Conservation (phyloP, 2,797 vertebrate genomes). For the Lophotriccus pileatus region DNA sequence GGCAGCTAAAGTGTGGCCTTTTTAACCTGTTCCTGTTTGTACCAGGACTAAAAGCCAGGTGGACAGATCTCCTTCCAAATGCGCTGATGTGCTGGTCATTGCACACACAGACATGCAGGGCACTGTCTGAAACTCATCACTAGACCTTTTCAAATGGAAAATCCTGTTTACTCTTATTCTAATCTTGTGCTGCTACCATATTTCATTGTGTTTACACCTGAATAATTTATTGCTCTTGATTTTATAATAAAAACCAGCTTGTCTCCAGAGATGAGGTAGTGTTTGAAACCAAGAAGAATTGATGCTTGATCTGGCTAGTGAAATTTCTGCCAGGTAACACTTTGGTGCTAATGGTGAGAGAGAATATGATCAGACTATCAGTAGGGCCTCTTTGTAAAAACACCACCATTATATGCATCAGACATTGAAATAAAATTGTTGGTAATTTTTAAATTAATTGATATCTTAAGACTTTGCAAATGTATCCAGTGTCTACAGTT, state of each 20-base stretch:
- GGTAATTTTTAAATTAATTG: not conserved
- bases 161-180: not conserved
- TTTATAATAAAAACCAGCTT: not conserved
- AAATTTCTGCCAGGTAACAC: not conserved
- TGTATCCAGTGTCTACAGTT: not conserved
- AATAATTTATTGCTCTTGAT: not conserved
- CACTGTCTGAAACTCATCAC: not conserved
- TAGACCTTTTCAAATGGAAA: not conserved
- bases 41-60: not conserved
- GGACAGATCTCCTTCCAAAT: not conserved
- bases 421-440: not conserved
- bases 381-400: not conserved
- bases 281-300: not conserved
- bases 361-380: not conserved
- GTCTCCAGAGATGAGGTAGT: not conserved
- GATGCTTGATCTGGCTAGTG: not conserved
- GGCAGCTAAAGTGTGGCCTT: not conserved
- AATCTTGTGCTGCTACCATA: not conserved
- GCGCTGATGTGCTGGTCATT: not conserved
- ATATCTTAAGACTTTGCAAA: not conserved
- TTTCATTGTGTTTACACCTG: not conserved
- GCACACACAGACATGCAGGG: accelerated
- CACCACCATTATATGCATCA: not conserved
- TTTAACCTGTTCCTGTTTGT: not conserved
- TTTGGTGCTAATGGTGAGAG: not conserved